Evolutionary conservation across 2,797 vertebrate species (phyloP).

Genomic region (Gobio occitaniae): DNA sequence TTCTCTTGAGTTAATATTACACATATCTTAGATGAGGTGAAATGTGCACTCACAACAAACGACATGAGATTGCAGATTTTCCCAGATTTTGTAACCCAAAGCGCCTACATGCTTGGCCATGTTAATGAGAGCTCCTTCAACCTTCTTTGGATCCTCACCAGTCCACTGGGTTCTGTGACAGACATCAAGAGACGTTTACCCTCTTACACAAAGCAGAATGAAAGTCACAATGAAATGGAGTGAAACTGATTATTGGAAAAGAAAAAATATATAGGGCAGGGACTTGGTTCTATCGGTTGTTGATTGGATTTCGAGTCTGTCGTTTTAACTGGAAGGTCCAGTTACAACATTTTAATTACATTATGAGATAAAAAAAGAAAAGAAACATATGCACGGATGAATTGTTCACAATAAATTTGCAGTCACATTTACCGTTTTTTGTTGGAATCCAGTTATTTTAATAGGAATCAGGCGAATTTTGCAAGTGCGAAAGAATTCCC

Average conservation of each 20-base stretch:
- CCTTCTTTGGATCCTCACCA: slow-evolving; percentile 60
- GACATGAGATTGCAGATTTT: slow-evolving; percentile 71
- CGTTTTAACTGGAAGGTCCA: neutral
- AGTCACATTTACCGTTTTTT: neutral
- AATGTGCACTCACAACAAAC: slow-evolving; percentile 72
- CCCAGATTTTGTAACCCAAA: slow-evolving; percentile 79
- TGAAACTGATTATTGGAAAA: neutral
- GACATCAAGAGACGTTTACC: slow-evolving; percentile 18
- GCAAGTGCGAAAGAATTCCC: neutral
- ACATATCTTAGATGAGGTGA: neutral
- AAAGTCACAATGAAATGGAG: neutral
- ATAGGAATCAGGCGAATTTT: neutral
- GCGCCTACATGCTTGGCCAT: slow-evolving; percentile 74
- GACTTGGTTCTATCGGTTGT: neutral
- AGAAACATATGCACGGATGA: neutral
- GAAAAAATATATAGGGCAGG: no score
- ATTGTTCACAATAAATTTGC: neutral
- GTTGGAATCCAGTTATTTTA: neutral
- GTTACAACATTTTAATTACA: neutral
- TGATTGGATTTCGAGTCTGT: neutral
- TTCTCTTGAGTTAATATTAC: neutral
- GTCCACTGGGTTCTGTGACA: slow-evolving; percentile 74
- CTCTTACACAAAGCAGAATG: neutral
- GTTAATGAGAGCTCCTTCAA: slow-evolving; percentile 68
- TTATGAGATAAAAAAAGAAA: neutral